A percentile compares a stretch with the other conserved stretches of the same genome.
Conservation (phyloP, 2,888 invertebrate genomes). For the Halictus ligatus region DNA sequence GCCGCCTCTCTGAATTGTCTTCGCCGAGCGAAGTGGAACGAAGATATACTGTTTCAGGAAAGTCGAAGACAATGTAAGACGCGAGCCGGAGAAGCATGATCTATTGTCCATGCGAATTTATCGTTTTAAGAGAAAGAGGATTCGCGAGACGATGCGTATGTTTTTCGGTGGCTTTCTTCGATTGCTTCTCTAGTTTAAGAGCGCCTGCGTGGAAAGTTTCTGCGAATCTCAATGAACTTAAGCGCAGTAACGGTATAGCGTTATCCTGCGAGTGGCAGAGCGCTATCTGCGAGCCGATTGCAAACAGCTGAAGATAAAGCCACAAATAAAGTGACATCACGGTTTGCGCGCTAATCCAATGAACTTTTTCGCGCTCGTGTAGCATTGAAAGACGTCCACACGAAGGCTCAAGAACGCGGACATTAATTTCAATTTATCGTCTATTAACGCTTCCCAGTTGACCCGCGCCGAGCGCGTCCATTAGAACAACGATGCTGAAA, state of each 20-base stretch:
- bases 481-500: slow-evolving; percentile 33
- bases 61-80: background rate
- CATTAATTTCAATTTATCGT: slow-evolving; percentile 57
- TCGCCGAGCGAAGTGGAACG: background rate
- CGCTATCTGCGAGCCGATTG: slow-evolving; percentile 20
- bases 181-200: background rate
- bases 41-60: background rate
- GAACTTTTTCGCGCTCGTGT: slow-evolving; percentile 12
- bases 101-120: background rate
- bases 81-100: background rate
- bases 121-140: too few relatives aligned
- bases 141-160: background rate
- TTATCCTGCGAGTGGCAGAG: background rate
- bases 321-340: slow-evolving; percentile 18
- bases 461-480: slow-evolving; percentile 25
- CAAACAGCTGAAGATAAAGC: slow-evolving; percentile 31
- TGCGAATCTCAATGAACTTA: background rate
- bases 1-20: background rate
- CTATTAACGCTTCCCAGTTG: slow-evolving; percentile 48
- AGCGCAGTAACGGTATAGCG: background rate
- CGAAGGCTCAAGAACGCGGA: slow-evolving; percentile 24
- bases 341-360: slow-evolving; percentile 11
- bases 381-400: background rate
- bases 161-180: background rate
- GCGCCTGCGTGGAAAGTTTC: background rate